These are phyloP conservation scores for Polyploca ridens DNA, from an alignment of 2,888 invertebrate genomes.

Conservation along the genomic window DNA sequence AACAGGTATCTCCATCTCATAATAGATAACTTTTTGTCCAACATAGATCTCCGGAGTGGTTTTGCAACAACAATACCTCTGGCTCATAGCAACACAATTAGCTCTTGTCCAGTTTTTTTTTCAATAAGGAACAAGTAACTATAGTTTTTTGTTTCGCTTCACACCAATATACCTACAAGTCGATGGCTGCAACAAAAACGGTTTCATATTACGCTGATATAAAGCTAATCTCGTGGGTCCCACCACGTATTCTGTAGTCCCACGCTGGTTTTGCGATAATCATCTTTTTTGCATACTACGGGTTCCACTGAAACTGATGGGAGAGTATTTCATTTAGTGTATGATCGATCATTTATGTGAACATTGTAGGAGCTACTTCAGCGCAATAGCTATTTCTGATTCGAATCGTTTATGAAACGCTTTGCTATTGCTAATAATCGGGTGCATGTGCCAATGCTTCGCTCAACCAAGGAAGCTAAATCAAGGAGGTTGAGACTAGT, in stretches of 20 bases:
- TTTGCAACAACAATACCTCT: not conserved
- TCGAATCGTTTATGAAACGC: too few species aligned
- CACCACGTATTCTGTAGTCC: not conserved
- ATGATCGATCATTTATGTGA: not conserved
- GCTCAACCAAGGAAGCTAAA: too few species aligned
- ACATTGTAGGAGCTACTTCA: not conserved
- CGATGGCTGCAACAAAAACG: not conserved
- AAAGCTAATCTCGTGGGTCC: not conserved
- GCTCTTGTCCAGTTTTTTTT: not conserved
- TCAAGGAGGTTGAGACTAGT: not conserved
- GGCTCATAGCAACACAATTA: not conserved
- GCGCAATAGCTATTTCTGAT: too few species aligned
- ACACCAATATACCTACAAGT: not conserved
- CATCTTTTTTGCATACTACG: not conserved
- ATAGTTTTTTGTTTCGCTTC: not conserved
- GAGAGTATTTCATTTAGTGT: not conserved
- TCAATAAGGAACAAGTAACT: not conserved
- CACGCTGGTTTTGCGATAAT: not conserved
- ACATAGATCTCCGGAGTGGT: not conserved
- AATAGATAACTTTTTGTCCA: not conserved
- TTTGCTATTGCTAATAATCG: too few species aligned
- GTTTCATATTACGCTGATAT: not conserved
- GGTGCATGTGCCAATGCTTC: not conserved
- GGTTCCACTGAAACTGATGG: not conserved
- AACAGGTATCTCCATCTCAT: not conserved